Evolutionary conservation across 2,797 vertebrate species (phyloP).

Genomic region (Chelidonichthys spinosus): DNA sequence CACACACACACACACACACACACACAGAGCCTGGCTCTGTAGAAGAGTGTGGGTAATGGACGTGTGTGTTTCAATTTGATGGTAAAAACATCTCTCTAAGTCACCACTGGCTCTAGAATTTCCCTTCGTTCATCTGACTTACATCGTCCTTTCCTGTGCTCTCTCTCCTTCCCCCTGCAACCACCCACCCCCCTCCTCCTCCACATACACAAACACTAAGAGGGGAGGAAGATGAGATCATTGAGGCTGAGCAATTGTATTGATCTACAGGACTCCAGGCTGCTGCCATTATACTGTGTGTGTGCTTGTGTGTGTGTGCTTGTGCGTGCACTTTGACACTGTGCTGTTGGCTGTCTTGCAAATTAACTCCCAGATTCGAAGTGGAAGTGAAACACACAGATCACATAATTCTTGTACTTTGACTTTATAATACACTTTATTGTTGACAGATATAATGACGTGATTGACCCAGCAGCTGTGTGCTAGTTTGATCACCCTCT

Average conservation of each 20-base stretch:
- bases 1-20: neutral
- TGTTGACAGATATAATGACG: neutral
- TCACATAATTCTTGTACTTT: neutral
- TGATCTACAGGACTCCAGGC: conserved; percentile 62
- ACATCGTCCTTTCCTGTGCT: conserved; percentile 59
- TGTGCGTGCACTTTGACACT: neutral
- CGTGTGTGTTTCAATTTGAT: conserved; percentile 47
- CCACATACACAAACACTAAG: conserved; percentile 13
- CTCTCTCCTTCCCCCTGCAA: conserved; percentile 9
- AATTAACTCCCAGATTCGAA: conserved; percentile 14
- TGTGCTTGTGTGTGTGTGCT: neutral
- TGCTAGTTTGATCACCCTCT: neutral
- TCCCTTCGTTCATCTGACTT: conserved; percentile 51
- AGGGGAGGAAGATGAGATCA: conserved; percentile 73
- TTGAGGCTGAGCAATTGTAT: conserved; percentile 63
- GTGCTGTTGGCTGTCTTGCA: conserved; percentile 8
- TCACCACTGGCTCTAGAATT: conserved; percentile 47
- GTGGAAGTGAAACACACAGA: conserved; percentile 38
- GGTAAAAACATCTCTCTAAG: conserved; percentile 56
- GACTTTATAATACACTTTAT: neutral
- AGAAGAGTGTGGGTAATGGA: conserved; percentile 19
- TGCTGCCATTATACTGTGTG: conserved; percentile 24
- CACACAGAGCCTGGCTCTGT: neutral
- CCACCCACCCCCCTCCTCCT: neutral
- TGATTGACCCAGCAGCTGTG: conserved; percentile 21